Base-by-base conservation (phyloP, 2,888 invertebrate species). In the Melanophora roralis region DNA sequence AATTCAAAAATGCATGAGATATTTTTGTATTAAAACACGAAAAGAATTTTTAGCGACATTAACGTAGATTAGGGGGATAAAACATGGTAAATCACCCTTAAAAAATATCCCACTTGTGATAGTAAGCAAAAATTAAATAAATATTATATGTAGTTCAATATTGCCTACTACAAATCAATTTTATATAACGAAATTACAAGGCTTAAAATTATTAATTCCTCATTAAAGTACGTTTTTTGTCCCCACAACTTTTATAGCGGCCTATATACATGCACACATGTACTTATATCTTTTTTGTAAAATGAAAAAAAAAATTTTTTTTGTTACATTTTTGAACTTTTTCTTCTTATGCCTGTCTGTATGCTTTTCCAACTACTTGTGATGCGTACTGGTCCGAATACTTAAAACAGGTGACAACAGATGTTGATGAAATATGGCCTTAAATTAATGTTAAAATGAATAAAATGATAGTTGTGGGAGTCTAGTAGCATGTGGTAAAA, bases 401-500 rank as follows among this genome's bases (percentile, higher is more conserved):
- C 80, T 68, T 64, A 55, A 75, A 76, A 68, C 80, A 80, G 80
- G 80, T 80, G 80, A 80, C 76, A 76, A 80, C 80, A 80, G 80
- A 67, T 80, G 80, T 68, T 76, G 62, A 80, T 80, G 68, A 80
- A 80, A 80, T 80, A 80, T 80, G 76, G 76, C 76, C 76, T 47
- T 34, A 67, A 68, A 78, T 69, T 74, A 69, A 43, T 65, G 23
- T 79, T 47, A 36, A 76, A 68, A 68, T 62, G 1, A 59, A 71
- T 73, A 80, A 80, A 76, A 64, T 68, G 62, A 80, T 80, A 80
- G 76, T 76, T 80, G 80, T 80, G 80, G 80, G 80, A 80, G 80
- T 76, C 72, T 80, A 53, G 76, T 73, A 76, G 68, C 80, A 80
- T 76, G 72, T 73, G 76, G 80, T 68, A 67, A 51, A 69, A 68